Conservation (phyloP, 2,797 vertebrate species). For the Xiphophorus birchmanni region DNA sequence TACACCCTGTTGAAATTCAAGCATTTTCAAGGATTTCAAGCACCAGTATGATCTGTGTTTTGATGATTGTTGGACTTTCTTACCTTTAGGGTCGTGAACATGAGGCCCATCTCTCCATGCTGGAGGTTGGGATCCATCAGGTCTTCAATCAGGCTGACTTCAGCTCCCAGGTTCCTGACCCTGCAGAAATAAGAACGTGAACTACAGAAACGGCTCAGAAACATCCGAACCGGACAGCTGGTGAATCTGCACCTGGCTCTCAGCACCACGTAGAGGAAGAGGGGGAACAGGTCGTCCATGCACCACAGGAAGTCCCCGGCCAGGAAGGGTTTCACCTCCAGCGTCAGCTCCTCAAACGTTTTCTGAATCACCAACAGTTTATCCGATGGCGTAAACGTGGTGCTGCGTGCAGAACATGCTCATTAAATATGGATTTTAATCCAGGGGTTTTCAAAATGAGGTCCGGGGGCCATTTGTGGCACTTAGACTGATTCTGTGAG, state of each 20-base stretch:
- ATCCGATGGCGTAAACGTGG: slow-evolving; percentile 93
- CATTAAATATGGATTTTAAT: background rate
- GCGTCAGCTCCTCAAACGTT: slow-evolving; percentile 95
- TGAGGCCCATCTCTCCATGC: slow-evolving; percentile 94
- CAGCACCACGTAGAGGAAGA: slow-evolving; percentile 96
- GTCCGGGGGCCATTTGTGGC: too few species aligned
- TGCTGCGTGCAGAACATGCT: slow-evolving; percentile 74
- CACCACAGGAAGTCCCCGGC: slow-evolving; percentile 91
- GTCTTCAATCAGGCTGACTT: slow-evolving; percentile 93
- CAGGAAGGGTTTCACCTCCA: slow-evolving; percentile 87
- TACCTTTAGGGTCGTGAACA: slow-evolving; percentile 95
- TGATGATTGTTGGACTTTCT: background rate
- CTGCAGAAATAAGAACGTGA: slow-evolving; percentile 64
- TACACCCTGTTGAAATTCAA: too few species aligned
- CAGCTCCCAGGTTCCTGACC: slow-evolving; percentile 94
- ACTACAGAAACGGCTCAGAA: too few species aligned
- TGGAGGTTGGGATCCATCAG: slow-evolving; percentile 95
- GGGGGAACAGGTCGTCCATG: slow-evolving; percentile 97
- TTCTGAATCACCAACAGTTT: slow-evolving; percentile 94
- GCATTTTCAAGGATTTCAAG: too few species aligned
- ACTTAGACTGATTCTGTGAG: too few species aligned
- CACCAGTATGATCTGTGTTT: background rate
- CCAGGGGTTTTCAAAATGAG: too few species aligned
- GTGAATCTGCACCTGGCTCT: slow-evolving; percentile 85
- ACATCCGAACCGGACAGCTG: background rate